phyloP scores from a whole-genome alignment of 2,888 invertebrate genomes.

The Metellina segmentata region DNA sequence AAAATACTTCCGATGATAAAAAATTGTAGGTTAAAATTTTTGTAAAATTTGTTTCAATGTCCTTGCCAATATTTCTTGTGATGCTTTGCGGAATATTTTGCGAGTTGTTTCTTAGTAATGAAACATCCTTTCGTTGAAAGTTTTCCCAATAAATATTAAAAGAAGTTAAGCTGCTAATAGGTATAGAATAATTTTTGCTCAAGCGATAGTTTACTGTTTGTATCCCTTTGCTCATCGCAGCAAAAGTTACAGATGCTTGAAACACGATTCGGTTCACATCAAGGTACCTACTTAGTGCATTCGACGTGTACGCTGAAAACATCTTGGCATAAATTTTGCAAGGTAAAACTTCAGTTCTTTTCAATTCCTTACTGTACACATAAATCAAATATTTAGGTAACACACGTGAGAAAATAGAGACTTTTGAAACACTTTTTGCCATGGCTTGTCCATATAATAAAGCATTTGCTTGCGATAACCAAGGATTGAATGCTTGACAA shows the following conservation, averaged over 20 bases:
- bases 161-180: slow-evolving; percentile 19
- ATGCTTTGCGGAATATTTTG: not conserved
- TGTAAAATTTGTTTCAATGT: slow-evolving; percentile 4
- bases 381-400: slow-evolving; percentile 23
- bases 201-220: slow-evolving; percentile 14
- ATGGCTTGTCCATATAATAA: slow-evolving; percentile 21
- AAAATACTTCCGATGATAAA: slow-evolving; percentile 48
- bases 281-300: slow-evolving; percentile 28
- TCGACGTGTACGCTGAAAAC: slow-evolving; percentile 50
- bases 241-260: slow-evolving; percentile 44
- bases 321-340: slow-evolving; percentile 45
- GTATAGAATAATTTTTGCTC: slow-evolving; percentile 46
- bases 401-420: slow-evolving; percentile 15
- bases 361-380: slow-evolving; percentile 22
- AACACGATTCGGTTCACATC: slow-evolving; percentile 20
- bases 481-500: slow-evolving; percentile 55
- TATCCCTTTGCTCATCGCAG: slow-evolving; percentile 48
- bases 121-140: slow-evolving; percentile 20
- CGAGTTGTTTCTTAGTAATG: not conserved
- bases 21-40: slow-evolving; percentile 48
- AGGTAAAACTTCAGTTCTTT: slow-evolving; percentile 20
- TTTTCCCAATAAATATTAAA: slow-evolving; percentile 51
- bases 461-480: slow-evolving; percentile 33
- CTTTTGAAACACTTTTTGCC: slow-evolving; percentile 38
- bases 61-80: slow-evolving; percentile 13